These are phyloP conservation scores for Andrena hattorfiana DNA, from an alignment of 2,888 invertebrate species.

Conservation along the genomic window DNA sequence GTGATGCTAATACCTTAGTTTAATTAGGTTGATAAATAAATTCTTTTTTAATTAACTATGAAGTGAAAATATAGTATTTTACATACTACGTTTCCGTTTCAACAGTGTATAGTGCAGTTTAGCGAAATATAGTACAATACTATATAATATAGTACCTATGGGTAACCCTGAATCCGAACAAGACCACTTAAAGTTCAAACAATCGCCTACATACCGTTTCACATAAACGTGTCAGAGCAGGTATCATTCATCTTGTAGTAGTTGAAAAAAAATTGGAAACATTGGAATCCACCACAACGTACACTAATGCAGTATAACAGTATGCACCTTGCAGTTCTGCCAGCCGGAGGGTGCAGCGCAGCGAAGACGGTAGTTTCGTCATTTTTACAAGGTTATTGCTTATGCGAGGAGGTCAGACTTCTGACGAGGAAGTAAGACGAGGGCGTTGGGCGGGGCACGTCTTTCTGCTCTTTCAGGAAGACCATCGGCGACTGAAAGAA, in stretches of 20 bases:
- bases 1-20: no score
- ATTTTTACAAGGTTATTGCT: slow-evolving; percentile 62
- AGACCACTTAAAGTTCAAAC: no score
- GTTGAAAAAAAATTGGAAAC: slow-evolving; percentile 8
- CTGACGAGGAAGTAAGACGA: slow-evolving; percentile 70
- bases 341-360: slow-evolving; percentile 19
- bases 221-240: background rate
- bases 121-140: no score
- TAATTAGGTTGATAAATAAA: no score
- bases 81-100: no score
- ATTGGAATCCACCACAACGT: slow-evolving; percentile 5
- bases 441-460: slow-evolving; percentile 69
- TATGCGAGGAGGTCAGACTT: slow-evolving; percentile 55
- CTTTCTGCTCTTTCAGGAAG: slow-evolving; percentile 52
- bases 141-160: no score
- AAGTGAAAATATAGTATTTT: no score
- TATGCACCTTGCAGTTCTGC: slow-evolving; percentile 12
- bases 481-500: slow-evolving; percentile 33
- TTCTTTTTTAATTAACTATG: no score
- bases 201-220: background rate
- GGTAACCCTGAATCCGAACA: no score
- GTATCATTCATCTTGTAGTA: background rate
- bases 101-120: no score
- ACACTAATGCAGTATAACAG: background rate
- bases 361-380: slow-evolving; percentile 56